A percentile compares a stretch with the other conserved stretches of the same genome.
These are phyloP conservation scores for Lordiphosa clarofinis DNA, from an alignment of 1,140 invertebrate species.

Conservation along the genomic window DNA sequence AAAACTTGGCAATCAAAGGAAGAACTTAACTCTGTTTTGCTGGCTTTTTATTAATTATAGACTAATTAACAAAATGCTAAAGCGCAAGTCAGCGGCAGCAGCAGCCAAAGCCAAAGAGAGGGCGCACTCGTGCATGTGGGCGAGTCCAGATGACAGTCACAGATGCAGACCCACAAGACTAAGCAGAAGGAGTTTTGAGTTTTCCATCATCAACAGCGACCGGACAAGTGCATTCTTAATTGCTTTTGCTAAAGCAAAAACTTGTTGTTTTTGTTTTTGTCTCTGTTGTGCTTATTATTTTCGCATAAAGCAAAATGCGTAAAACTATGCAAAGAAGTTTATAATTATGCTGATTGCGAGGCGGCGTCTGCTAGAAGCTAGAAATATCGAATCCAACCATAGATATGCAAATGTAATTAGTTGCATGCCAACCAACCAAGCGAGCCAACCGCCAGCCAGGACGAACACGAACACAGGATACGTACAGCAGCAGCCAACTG, in stretches of 20 bases:
- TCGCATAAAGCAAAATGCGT: constrained; percentile 50
- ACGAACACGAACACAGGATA: constrained; percentile 26
- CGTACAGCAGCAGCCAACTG: constrained; percentile 54
- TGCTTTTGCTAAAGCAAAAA: constrained; percentile 23
- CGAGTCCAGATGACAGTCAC: constrained; percentile 45
- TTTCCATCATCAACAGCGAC: constrained; percentile 19
- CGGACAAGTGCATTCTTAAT: constrained; percentile 65
- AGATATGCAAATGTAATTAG: constrained; percentile 77
- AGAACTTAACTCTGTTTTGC: constrained; percentile 4
- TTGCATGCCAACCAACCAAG: constrained; percentile 53
- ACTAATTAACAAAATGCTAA: constrained; percentile 62
- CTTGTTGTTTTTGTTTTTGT: constrained; percentile 10
- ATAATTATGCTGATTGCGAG: constrained; percentile 72
- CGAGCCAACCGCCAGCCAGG: constrained; percentile 5
- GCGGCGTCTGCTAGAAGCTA: constrained; percentile 26
- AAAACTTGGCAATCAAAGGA: constrained; percentile 44
- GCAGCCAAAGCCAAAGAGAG: constrained; percentile 16
- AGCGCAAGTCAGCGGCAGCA: constrained; percentile 26
- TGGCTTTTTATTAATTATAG: constrained; percentile 58
- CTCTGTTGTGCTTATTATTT: constrained; percentile 33
- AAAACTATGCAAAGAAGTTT: constrained; percentile 54
- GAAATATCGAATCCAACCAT: constrained; percentile 45
- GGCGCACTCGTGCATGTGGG: constrained; percentile 59
- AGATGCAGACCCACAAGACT: constrained; percentile 18
- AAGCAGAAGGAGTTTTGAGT: constrained; percentile 10